Base-by-base conservation (phyloP, 2,888 invertebrate species). In the Ariolimax columbianus region DNA sequence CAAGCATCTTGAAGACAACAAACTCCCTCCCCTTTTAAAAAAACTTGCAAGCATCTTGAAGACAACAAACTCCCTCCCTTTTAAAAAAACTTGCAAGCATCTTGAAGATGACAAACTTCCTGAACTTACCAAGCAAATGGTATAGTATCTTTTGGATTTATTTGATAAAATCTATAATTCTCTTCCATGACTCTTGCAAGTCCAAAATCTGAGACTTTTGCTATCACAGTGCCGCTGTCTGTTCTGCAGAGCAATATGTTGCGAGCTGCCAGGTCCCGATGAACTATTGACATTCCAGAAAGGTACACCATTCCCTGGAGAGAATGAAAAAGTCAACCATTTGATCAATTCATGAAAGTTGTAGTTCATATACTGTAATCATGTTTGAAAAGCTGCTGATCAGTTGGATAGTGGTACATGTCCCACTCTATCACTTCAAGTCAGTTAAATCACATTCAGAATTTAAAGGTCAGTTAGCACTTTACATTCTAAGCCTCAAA, bases 231-330 rank as follows among this genome's bases (percentile, higher is more conserved):
- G 9, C 70, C 68, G n/a, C 30, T 40, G 11, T 19, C 38, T 0
- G 7, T 1, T 38, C 1, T 55, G 14, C 6, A 11, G 23, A 83
- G 66, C 51, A 83, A 59, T 36, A 83, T 30, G 47, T 83, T 83
- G 30, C 83, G 75, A 26, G 83, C 77, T 51, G 83, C 83, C 23
- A 83, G 83, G n/a, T 83, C 83, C 1, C 83, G 36, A 38, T 83
- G 83, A 26, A 83, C 83, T 33, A 83, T 83, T 9, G 14, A 51
- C 19, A 59, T 83, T 17, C 83, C 78, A 55, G 78, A 51, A 2
- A 83, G 70, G 38, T 83, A 83, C 3, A 70, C 78, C 83, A 83
- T 83, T 30, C 83, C 83, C 83, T 83, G 70, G n/a, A n/a, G 17
- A 17, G 23, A 55, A 55, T 11, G 19, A 3, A 55, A 55, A 23